phyloP scores from a whole-genome alignment of 2,797 vertebrate genomes.

The Pyrocephalus nanus region DNA sequence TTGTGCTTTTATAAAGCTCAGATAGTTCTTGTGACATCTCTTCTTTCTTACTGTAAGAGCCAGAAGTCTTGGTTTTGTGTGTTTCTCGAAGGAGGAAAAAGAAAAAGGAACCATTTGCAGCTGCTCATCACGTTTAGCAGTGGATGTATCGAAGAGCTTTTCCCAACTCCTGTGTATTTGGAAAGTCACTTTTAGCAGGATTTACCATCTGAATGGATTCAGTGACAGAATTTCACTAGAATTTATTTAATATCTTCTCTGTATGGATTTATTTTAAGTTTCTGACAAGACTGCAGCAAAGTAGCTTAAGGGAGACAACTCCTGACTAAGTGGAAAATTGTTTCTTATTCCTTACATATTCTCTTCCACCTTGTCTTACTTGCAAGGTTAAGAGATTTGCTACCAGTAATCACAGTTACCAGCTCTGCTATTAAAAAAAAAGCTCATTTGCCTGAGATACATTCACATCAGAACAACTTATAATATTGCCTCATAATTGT shows the following conservation, averaged over 20 bases:
- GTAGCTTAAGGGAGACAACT: neutral
- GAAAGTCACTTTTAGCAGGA: neutral
- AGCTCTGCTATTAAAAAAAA: neutral
- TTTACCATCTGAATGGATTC: neutral
- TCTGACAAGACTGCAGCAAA: constrained; percentile 1
- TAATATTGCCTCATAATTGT: neutral
- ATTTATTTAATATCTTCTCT: neutral
- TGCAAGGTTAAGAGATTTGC: neutral
- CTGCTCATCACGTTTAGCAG: neutral
- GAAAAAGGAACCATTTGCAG: fast-evolving
- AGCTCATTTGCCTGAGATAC: neutral
- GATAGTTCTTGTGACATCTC: fast-evolving
- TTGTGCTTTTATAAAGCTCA: neutral
- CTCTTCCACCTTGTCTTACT: neutral
- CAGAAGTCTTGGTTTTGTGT: neutral
- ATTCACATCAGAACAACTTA: neutral
- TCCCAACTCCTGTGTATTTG: neutral
- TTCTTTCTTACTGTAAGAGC: neutral
- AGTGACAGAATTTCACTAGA: neutral
- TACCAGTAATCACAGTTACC: neutral
- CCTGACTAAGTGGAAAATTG: constrained; percentile 4
- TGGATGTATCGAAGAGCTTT: neutral
- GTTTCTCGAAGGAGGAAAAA: neutral
- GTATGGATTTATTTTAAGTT: neutral
- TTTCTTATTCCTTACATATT: neutral